Conservation (phyloP, 2,797 vertebrate genomes). For the Chelidonichthys spinosus region DNA sequence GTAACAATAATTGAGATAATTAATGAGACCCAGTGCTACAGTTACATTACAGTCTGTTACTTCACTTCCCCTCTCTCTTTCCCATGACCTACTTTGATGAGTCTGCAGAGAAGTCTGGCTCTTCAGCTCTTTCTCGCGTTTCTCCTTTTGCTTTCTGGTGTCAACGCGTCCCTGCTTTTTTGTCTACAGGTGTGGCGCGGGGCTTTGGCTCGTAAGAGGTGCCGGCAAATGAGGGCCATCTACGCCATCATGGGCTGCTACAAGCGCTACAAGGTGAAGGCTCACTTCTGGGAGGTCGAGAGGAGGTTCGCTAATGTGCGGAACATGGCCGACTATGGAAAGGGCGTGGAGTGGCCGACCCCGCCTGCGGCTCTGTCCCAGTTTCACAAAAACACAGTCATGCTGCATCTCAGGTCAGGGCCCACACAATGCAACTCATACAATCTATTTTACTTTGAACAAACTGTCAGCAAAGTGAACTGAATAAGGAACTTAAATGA, state of each 20-base stretch:
- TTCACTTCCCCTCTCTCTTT: slow-evolving; percentile 39
- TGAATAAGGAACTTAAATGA: background rate
- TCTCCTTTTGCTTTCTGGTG: background rate
- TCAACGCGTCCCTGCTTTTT: background rate
- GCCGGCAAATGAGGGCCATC: slow-evolving; percentile 84
- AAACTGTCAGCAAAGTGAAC: background rate
- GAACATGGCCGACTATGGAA: slow-evolving; percentile 87
- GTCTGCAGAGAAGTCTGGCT: slow-evolving; percentile 47
- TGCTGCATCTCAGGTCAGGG: slow-evolving; percentile 88
- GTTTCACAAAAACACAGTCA: slow-evolving; percentile 88
- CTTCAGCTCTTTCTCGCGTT: slow-evolving; percentile 24
- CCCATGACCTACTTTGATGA: slow-evolving; percentile 72
- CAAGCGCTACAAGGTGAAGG: slow-evolving; percentile 90
- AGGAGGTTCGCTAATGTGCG: slow-evolving; percentile 84
- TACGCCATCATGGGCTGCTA: slow-evolving; percentile 91
- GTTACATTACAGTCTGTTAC: slow-evolving; percentile 67
- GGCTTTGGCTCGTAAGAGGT: slow-evolving; percentile 87
- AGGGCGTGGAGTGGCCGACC: slow-evolving; percentile 86
- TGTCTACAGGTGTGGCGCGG: slow-evolving; percentile 89
- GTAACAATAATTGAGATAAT: slow-evolving; percentile 71
- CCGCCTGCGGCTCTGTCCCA: slow-evolving; percentile 84
- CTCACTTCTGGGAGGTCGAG: slow-evolving; percentile 89
- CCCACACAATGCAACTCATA: background rate
- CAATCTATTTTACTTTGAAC: background rate
- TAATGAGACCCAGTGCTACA: slow-evolving; percentile 61